phyloP scores from a whole-genome alignment of 2,797 vertebrate species.

The Chromis chromis region DNA sequence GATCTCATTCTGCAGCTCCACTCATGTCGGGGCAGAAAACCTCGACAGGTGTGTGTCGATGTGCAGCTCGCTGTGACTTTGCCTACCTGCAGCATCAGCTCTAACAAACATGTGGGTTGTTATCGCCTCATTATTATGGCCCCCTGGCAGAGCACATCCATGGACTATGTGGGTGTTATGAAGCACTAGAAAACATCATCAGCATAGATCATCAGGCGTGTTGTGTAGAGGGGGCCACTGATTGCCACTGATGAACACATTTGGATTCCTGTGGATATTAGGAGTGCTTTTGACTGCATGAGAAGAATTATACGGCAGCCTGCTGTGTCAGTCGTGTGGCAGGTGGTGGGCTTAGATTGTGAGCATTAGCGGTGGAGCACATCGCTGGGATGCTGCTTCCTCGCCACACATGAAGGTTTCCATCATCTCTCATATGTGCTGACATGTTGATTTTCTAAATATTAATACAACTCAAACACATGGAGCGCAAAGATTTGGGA shows the following conservation, averaged over 20 bases:
- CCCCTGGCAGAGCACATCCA: constrained; percentile 19
- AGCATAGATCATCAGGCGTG: constrained; percentile 39
- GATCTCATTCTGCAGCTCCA: constrained; percentile 11
- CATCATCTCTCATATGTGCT: constrained; percentile 4
- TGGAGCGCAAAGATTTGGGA: neutral
- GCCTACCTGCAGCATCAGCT: constrained; percentile 37
- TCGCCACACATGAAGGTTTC: neutral
- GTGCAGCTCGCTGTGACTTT: constrained; percentile 22
- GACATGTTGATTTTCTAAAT: constrained; percentile 15
- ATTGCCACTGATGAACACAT: constrained; percentile 58
- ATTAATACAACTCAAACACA: constrained; percentile 9
- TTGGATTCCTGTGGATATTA: constrained; percentile 37
- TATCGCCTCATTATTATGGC: constrained; percentile 41
- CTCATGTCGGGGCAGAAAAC: constrained; percentile 1
- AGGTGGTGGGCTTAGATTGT: constrained; percentile 28
- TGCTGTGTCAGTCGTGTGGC: constrained; percentile 25
- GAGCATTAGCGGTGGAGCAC: constrained; percentile 38
- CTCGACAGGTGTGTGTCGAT: constrained; percentile 14
- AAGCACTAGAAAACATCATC: constrained; percentile 51
- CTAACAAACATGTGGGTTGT: constrained; percentile 49
- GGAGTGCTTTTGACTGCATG: constrained; percentile 36
- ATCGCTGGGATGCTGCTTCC: neutral
- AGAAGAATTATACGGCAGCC: constrained; percentile 23
- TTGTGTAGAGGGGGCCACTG: constrained; percentile 24
- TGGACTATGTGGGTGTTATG: constrained; percentile 43